These are phyloP conservation scores for Nemotelus nigrinus DNA, from an alignment of 2,888 invertebrate species.

Conservation along the genomic window DNA sequence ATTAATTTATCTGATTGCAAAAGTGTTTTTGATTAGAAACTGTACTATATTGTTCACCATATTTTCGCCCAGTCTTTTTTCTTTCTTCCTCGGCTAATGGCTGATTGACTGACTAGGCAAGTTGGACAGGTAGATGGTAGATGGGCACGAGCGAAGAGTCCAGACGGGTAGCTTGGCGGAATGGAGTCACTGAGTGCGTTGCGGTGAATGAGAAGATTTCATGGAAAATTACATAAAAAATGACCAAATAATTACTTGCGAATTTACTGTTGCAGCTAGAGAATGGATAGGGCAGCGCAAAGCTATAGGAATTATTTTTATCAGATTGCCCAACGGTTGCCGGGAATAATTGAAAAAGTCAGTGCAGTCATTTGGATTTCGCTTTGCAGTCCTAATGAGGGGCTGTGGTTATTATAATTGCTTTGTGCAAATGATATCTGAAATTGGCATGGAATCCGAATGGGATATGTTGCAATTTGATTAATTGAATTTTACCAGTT, in stretches of 20 bases:
- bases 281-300: constrained; percentile 26
- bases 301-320: constrained; percentile 28
- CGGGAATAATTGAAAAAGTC: not conserved
- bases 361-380: not conserved
- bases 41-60: too few relatives aligned
- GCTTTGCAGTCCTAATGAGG: too few relatives aligned
- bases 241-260: constrained; percentile 38
- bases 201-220: constrained; percentile 30
- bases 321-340: constrained; percentile 19
- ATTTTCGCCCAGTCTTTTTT: not conserved
- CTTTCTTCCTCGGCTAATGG: not conserved
- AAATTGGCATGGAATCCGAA: too few relatives aligned
- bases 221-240: constrained; percentile 41
- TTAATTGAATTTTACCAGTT: too few relatives aligned
- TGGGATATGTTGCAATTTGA: too few relatives aligned
- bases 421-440: too few relatives aligned
- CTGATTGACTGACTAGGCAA: too few relatives aligned
- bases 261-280: constrained; percentile 8
- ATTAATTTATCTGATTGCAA: constrained; percentile 42
- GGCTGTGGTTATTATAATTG: too few relatives aligned
- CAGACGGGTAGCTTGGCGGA: too few relatives aligned
- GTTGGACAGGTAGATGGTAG: too few relatives aligned
- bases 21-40: constrained; percentile 33
- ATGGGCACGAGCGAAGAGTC: too few relatives aligned
- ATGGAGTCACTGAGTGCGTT: not conserved